These are phyloP conservation scores for Mythimna impura DNA, from an alignment of 2,888 invertebrate species.

Conservation along the genomic window DNA sequence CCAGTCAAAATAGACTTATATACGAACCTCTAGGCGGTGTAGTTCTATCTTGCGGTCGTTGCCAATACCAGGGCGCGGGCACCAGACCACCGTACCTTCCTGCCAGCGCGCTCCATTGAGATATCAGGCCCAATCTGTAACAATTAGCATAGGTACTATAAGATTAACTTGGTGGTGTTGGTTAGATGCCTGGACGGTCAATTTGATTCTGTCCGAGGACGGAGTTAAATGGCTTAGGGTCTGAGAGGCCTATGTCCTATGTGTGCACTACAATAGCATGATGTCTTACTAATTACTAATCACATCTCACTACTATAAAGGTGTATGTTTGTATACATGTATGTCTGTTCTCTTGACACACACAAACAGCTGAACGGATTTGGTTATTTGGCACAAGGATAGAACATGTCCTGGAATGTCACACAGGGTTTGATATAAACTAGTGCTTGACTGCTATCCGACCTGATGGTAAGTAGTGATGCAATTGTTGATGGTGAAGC, in stretches of 20 bases:
- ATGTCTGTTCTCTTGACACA: too few species aligned
- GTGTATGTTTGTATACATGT: too few species aligned
- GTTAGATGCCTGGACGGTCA: not conserved
- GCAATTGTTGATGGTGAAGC: too few species aligned
- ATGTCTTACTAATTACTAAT: too few species aligned
- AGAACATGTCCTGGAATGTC: too few species aligned
- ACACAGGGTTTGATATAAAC: too few species aligned
- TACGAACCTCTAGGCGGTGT: conserved; percentile 93
- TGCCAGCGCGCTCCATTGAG: conserved; percentile 95
- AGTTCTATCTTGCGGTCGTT: conserved; percentile 87
- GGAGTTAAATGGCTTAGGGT: not conserved
- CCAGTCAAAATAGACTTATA: not conserved
- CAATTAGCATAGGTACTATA: conserved; percentile 50
- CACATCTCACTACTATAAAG: too few species aligned
- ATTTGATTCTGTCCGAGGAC: not conserved
- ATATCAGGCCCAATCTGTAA: conserved; percentile 94
- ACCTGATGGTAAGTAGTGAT: too few species aligned
- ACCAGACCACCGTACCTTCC: conserved; percentile 93
- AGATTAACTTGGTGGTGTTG: not conserved
- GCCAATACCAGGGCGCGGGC: conserved; percentile 94
- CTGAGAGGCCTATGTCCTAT: not conserved
- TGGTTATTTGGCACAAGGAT: too few species aligned
- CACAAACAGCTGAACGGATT: too few species aligned
- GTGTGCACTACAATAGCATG: not conserved
- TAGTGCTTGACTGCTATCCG: too few species aligned